A percentile compares a stretch with the other conserved stretches of the same genome.
These are phyloP conservation scores for Hypocryptadius cinnamomeus DNA, from an alignment of 2,113 vertebrate species.

Conservation along the genomic window DNA sequence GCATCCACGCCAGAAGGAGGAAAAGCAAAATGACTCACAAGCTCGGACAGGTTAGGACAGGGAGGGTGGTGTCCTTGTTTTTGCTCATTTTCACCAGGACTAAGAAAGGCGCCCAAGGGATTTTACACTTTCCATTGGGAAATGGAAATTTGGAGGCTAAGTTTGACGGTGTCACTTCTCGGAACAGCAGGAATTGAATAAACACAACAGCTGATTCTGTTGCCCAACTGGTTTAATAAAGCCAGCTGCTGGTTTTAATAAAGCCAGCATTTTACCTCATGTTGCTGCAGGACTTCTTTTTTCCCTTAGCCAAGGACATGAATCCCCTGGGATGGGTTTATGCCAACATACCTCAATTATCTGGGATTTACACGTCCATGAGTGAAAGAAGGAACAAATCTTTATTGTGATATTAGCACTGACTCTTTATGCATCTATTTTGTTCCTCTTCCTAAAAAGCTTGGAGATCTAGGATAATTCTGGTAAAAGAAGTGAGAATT, in stretches of 20 bases:
- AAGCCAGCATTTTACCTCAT: not conserved
- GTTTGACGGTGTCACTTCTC: not conserved
- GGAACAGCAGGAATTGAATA: not conserved
- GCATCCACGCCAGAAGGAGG: accelerated
- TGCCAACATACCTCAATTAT: not conserved
- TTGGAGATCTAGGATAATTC: not conserved
- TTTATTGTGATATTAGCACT: not conserved
- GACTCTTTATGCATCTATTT: not conserved
- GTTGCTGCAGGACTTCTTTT: not conserved
- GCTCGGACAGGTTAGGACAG: not conserved
- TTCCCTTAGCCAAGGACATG: not conserved
- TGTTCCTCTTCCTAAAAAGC: not conserved
- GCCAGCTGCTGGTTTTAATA: not conserved
- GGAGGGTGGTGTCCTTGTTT: not conserved
- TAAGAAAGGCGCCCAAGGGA: not conserved
- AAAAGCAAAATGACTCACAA: not conserved
- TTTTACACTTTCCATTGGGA: not conserved
- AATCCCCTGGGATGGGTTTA: not conserved
- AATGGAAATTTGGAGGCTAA: not conserved
- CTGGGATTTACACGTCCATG: not conserved
- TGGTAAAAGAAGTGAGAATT: not conserved
- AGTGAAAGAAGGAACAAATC: not conserved
- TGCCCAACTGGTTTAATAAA: not conserved
- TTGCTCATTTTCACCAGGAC: not conserved
- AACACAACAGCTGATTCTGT: not conserved